Conservation (phyloP, 2,113 vertebrate species). For the Fukomys damarensis region DNA sequence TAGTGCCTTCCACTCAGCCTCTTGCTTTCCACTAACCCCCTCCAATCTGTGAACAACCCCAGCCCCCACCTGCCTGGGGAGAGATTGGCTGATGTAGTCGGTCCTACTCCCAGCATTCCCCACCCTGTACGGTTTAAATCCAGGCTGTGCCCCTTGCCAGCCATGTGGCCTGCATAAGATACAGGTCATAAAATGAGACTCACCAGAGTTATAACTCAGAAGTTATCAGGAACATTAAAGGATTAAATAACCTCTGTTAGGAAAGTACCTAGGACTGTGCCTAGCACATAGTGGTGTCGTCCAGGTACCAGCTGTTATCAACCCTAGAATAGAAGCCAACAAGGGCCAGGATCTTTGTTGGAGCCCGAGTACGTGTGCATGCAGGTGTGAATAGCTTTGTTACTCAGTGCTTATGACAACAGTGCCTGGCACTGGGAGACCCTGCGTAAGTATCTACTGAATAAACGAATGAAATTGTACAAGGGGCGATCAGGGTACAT, state of each 20-base stretch:
- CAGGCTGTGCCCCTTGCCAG: not conserved
- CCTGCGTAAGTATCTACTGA: not conserved
- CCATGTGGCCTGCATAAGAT: not conserved
- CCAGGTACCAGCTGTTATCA: not conserved
- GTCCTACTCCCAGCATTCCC: not conserved
- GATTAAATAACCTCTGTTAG: not conserved
- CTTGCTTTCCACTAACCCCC: not conserved
- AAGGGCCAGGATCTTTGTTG: not conserved
- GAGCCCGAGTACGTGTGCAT: not conserved
- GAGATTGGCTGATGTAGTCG: not conserved
- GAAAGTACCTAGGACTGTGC: not conserved
- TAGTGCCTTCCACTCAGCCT: not conserved
- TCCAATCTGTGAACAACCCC: not conserved
- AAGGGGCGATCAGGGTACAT: not conserved
- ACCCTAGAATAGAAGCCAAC: not conserved
- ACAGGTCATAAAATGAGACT: too few species aligned
- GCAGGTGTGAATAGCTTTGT: not conserved
- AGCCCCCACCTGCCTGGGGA: not conserved
- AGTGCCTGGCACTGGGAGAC: not conserved
- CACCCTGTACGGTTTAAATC: not conserved
- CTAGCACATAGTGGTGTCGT: not conserved
- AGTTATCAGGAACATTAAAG: too few species aligned
- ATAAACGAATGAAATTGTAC: not conserved
- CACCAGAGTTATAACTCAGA: too few species aligned
- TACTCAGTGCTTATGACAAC: not conserved